phyloP scores from a whole-genome alignment of 2,797 vertebrate genomes.

The Manis javanica region DNA sequence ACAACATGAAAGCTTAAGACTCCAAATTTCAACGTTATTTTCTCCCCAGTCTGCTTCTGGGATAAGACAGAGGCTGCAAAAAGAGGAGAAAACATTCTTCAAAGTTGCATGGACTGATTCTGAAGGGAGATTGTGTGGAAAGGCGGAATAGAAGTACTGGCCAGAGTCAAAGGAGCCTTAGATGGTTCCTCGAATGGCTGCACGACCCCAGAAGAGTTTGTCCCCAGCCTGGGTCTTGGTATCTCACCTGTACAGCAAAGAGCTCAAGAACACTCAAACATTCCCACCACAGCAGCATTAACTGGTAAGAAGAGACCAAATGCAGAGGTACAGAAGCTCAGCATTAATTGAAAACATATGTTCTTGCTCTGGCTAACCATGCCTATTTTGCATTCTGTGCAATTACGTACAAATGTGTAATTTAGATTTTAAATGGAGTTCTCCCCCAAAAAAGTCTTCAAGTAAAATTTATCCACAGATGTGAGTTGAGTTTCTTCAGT shows the following conservation, averaged over 20 bases:
- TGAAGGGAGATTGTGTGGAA: neutral
- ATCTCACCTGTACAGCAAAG: neutral
- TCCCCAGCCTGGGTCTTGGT: neutral
- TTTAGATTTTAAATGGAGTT: neutral
- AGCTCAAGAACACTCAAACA: neutral
- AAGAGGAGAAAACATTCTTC: neutral
- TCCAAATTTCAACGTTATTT: slow-evolving; percentile 24
- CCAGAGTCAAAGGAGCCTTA: neutral
- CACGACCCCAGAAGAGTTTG: neutral
- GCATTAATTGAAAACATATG: neutral
- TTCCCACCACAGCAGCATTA: slow-evolving; percentile 19
- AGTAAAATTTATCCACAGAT: neutral
- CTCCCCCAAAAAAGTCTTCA: neutral
- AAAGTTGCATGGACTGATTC: neutral
- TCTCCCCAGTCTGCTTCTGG: neutral
- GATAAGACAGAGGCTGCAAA: neutral
- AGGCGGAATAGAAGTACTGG: neutral
- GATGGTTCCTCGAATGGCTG: neutral
- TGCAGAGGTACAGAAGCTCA: neutral
- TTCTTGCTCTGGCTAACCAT: slow-evolving; percentile 1
- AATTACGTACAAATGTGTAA: neutral
- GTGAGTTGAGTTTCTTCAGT: neutral
- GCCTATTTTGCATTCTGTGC: neutral
- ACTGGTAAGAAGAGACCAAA: neutral
- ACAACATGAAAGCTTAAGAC: slow-evolving; percentile 15